These are phyloP conservation scores for Eristalis intricaria DNA, from an alignment of 2,888 invertebrate species.

Conservation along the genomic window DNA sequence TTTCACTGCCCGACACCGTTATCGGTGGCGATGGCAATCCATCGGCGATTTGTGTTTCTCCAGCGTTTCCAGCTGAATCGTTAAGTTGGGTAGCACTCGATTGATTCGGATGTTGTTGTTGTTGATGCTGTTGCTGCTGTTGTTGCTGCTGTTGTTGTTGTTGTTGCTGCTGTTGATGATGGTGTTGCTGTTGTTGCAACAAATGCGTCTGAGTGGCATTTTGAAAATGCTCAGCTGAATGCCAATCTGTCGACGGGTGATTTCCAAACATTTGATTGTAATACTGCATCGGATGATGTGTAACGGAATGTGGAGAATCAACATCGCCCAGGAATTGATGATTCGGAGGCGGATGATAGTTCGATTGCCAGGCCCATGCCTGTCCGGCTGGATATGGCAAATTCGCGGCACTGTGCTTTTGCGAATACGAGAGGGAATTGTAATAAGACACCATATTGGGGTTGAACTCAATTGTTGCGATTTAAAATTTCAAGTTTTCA, in stretches of 20 bases:
- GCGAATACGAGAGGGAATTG: conserved; percentile 86
- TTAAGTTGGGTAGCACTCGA: conserved; percentile 75
- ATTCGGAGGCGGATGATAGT: conserved; percentile 81
- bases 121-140: conserved; percentile 77
- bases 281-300: conserved; percentile 81
- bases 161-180: conserved; percentile 62
- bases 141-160: conserved; percentile 72
- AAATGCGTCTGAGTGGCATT: conserved; percentile 77
- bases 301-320: conserved; percentile 80
- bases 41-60: conserved; percentile 75
- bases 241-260: conserved; percentile 80
- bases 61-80: conserved; percentile 75
- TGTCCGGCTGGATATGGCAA: conserved; percentile 82
- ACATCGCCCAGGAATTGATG: conserved; percentile 81
- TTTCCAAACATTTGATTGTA: conserved; percentile 82
- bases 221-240: conserved; percentile 78
- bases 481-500: conserved; percentile 30
- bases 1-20: conserved; percentile 83
- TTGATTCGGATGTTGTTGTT: conserved; percentile 74
- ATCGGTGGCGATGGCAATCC: conserved; percentile 84
- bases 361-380: conserved; percentile 82
- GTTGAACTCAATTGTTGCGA: conserved; percentile 70
- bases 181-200: conserved; percentile 75
- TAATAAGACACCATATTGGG: conserved; percentile 87
- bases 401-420: conserved; percentile 84